Conservation (phyloP, 2,888 invertebrate species). For the Lumbricus terrestris region DNA sequence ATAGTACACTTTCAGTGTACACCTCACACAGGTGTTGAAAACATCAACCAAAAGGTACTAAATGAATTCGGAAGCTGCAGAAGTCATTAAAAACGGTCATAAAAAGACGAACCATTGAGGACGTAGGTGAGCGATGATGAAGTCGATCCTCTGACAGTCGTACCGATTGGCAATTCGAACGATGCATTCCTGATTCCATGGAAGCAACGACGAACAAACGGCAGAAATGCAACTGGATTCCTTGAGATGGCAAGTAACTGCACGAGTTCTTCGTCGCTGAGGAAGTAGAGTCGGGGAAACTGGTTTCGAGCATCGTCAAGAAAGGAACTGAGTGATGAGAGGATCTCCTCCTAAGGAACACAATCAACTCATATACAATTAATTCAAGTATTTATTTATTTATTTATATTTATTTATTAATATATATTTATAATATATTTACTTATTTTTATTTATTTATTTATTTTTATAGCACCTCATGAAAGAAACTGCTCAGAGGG, state of each 20-base stretch:
- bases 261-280: constrained; percentile 53
- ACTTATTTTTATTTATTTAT: no score
- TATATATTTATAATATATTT: no score
- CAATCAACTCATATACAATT: background rate
- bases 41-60: no score
- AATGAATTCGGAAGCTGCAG: background rate
- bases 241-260: constrained; percentile 52
- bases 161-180: constrained; percentile 47
- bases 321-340: constrained; percentile 46
- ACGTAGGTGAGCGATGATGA: background rate
- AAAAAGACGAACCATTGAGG: background rate
- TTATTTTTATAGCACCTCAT: no score
- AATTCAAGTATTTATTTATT: no score
- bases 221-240: constrained; percentile 51
- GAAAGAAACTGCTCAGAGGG: no score
- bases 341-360: constrained; percentile 49
- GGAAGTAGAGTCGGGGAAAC: constrained; percentile 56
- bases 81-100: background rate
- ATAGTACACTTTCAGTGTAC: no score
- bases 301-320: constrained; percentile 47
- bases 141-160: background rate
- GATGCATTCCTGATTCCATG: constrained; percentile 48
- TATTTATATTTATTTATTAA: no score
- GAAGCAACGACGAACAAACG: constrained; percentile 54
- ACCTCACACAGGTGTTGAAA: no score